Evolutionary conservation across 2,888 invertebrate species (phyloP).

Genomic region (Caenorhabditis plicata): DNA sequence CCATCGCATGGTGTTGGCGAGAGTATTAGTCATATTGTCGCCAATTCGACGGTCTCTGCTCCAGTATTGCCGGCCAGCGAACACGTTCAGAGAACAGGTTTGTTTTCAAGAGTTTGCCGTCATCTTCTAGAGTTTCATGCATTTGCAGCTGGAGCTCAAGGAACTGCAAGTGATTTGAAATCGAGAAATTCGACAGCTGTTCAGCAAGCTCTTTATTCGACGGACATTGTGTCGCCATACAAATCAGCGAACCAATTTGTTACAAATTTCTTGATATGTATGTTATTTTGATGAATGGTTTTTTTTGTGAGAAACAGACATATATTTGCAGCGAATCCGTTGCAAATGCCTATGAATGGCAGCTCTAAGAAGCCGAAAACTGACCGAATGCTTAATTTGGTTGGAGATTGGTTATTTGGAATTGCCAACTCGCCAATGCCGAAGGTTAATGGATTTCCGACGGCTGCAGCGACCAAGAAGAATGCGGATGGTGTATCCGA

Average conservation of each 20-base stretch:
- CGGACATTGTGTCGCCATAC: constrained; percentile 5
- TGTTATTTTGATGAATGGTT: constrained; percentile 5
- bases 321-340: too few relatives aligned
- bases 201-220: neutral
- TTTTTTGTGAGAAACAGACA: constrained; percentile 8
- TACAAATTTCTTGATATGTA: constrained; percentile 22
- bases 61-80: constrained; percentile 14
- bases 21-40: constrained; percentile 28
- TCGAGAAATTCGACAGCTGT: neutral
- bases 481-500: constrained; percentile 30
- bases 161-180: neutral
- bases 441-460: too few relatives aligned
- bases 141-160: neutral
- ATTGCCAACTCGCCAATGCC: constrained; percentile 32
- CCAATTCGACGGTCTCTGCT: constrained; percentile 25
- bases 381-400: constrained; percentile 37
- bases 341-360: too few relatives aligned
- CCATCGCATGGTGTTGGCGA: constrained; percentile 14
- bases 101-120: too few relatives aligned
- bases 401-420: constrained; percentile 42
- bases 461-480: constrained; percentile 5
- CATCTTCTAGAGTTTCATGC: neutral
- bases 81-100: constrained; percentile 8
- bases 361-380: constrained; percentile 42
- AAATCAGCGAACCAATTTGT: constrained; percentile 20